phyloP scores from a whole-genome alignment of 2,113 vertebrate genomes.

The Pseudopodoces humilis region DNA sequence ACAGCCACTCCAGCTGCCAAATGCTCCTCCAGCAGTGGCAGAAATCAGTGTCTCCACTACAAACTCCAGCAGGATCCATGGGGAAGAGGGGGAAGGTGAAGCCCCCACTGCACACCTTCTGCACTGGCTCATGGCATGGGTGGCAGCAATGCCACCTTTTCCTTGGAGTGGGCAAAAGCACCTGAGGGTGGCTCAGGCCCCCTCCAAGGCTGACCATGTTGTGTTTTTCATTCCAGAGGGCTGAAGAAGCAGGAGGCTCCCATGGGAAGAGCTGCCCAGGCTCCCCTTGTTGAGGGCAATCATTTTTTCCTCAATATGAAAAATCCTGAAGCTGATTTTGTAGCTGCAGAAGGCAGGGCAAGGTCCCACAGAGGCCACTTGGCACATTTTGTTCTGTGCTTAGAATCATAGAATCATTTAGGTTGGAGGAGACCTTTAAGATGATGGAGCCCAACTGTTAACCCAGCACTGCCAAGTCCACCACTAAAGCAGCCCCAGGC shows the following conservation, averaged over 20 bases:
- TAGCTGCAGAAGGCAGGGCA: not conserved
- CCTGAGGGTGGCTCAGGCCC: not conserved
- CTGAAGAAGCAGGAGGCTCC: not conserved
- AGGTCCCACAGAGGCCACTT: not conserved
- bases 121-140: rapidly evolving
- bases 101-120: rapidly evolving
- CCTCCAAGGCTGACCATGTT: not conserved
- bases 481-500: not conserved
- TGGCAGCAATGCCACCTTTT: not conserved
- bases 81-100: not conserved
- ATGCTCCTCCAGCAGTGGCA: not conserved
- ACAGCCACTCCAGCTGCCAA: conserved; percentile 23
- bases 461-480: not conserved
- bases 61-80: not conserved
- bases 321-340: not conserved
- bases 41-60: not conserved
- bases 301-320: not conserved
- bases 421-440: not conserved
- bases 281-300: not conserved
- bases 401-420: not conserved
- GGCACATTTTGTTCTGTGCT: not conserved
- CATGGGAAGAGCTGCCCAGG: not conserved
- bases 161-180: not conserved
- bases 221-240: not conserved
- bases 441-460: not conserved